Base-by-base conservation (phyloP, 2,888 invertebrate species). In the Drosophila eohydei region DNA sequence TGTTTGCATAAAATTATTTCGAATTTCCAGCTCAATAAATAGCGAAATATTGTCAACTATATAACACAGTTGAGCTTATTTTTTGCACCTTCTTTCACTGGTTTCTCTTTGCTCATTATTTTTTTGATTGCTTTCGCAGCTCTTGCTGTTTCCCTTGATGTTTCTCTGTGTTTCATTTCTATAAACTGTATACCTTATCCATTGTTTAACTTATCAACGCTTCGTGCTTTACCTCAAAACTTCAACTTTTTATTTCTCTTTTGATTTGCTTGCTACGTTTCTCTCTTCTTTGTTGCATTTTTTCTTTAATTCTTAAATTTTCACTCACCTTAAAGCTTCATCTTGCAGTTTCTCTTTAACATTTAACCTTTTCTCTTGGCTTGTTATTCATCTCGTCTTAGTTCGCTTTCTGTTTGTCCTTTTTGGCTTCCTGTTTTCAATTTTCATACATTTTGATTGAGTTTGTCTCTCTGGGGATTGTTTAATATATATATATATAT, bases 171-270 rank as follows among this genome's bases (percentile, higher is more conserved):
- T 11, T 16, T 16, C 8, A 28, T 8, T 48, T 14, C 28, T 14
- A 28, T 14, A 8, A 32, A n/a, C 9, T 32, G 14, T n/a, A 30
- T 11, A 30, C 2, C 2, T 32, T 16, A 50, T 48, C 9, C 30
- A 48, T 48, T 48, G 48, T 34, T 51, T 51, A 21, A 51, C 51
- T 51, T 51, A 48, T 36, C 14, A 26, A 26, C 36, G 52, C 51
- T 51, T 36, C 36, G 26, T 36, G 21, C 36, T 36, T 36, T 21
- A 4, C 8, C 14, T 46, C 14, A 30, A 30, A 46, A 8, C n/a
- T 48, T 51, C 3, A 14, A 21, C 34, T 36, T 50, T 26, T 8
- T 4, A 28, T 28, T 38, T 28, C 28, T 3, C 38, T 6, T 54
- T 28, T 54, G n/a, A n/a, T 11, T 52, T 52, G n/a, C n/a, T 54